Evolutionary conservation across 2,797 vertebrate species (phyloP), one percentile per base, ranked within the genome.

Genomic region (Etheostoma perlongum): DNA sequence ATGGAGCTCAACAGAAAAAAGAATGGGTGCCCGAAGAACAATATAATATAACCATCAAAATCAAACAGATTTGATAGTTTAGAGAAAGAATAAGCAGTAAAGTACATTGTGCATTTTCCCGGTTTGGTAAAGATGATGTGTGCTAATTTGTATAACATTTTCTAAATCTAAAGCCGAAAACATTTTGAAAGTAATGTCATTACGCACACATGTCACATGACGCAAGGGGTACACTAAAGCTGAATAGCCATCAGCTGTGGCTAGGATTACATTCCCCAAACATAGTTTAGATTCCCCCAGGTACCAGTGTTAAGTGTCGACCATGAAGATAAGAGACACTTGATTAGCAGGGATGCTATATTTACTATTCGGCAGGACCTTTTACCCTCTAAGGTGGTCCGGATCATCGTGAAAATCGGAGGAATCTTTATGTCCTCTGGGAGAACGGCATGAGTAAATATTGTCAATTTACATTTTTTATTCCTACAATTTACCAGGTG

Each of bases 261-360:
- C 72, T 82, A 75, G 88, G 82, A 91, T 90, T 89, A 83, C 78
- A 87, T 90, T 84, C 84, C 78, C 71, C 70, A 78, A 53, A 81
- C 83, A 91, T 86, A 92, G 86, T 78, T 77, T 87, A 76, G 83
- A 93, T 93, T 90, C 88, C 83, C 83, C 73, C 88, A 92, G 90
- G 92, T 92, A 90, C 79, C 79, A 53, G 76, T 52, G 87, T 87
- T 88, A 92, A 94, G 92, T 91, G 88, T 88, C 36, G 4, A 75
- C 83, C 68, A 72, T 76, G 67, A 83, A 90, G 93, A 94, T 93
- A 94, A 93, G 86, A 86, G 71, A 64, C 82, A 69, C 68, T 87
- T 87, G 90, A 91, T 92, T 91, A 92, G 83, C 73, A 64, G 62
- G 54, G 73, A n/a, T 52, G 67, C 90, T 91, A 93, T 92, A 91